Conservation (phyloP, 2,113 vertebrate species). For the Callospermophilus lateralis region DNA sequence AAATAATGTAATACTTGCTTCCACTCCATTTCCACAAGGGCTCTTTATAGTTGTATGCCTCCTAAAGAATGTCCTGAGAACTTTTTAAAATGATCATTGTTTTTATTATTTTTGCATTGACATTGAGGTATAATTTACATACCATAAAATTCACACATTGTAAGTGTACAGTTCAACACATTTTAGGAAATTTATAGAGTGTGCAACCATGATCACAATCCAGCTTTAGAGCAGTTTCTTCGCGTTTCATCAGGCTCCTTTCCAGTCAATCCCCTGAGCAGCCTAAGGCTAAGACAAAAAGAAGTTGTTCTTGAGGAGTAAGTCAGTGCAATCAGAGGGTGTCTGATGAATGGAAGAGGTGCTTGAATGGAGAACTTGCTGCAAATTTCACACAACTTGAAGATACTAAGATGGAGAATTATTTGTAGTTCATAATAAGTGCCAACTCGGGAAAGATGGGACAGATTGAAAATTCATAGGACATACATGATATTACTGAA, state of each 20-base stretch:
- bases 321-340: accelerated
- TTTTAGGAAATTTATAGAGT: not conserved
- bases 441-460: not conserved
- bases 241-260: not conserved
- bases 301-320: not conserved
- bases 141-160: not conserved
- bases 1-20: not conserved
- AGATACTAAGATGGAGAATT: not conserved
- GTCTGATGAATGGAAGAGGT: not conserved
- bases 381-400: not conserved
- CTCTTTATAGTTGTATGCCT: not conserved
- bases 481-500: not conserved
- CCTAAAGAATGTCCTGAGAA: not conserved
- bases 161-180: not conserved
- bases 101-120: not conserved
- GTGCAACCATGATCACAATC: not conserved
- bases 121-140: not conserved
- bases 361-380: not conserved
- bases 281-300: not conserved
- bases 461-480: not conserved
- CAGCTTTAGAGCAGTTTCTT: not conserved
- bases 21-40: not conserved
- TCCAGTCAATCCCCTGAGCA: not conserved
- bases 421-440: not conserved
- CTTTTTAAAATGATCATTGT: not conserved